Evolutionary conservation across 2,797 vertebrate species (phyloP), one percentile per base, ranked within the genome.

Genomic region (Gephyroberyx darwinii): DNA sequence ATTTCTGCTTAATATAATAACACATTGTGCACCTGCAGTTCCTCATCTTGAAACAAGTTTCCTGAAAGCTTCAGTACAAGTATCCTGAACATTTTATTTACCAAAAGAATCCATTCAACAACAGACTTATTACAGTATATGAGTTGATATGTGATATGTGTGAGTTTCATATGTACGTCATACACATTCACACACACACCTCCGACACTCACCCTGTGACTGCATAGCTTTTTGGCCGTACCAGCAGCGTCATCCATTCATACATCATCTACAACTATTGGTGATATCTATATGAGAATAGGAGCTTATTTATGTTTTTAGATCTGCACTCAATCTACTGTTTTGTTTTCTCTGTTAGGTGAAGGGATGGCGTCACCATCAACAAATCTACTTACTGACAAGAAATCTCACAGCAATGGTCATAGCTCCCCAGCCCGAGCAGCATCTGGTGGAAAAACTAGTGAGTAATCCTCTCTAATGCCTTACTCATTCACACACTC

Each of bases 361-460:
- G 90, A 93, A 84, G 90, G 83, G 67, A 92, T 91, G 90, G 59
- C 86, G 8, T 78, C 89, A 0, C 88, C 93, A 16, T 86, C 90
- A 80, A 78, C 89, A 69, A 74, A 81, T 58, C 82, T 91, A 1
- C 80, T 87, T 70, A 80, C 89, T 55, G 93, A 94, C 17, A 94
- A 89, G 84, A 92, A 74, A 86, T 86, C 82, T 58, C 91, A 86
- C 1, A 91, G 89, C 63, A 93, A 91, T 26, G 82, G 87, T 45
- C 89, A 89, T 65, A 73, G 84, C 75, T 93, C 94, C 59, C 94
- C 92, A 2, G 87, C 82, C 31, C 80, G 90, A 60, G 86, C 77
- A 19, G 30, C 53, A 14, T 61, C 84, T 51, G 66, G 79, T n/a
- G 88, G 87, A 30, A 94, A 89, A 85, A 86, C 83, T 0, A 86